Evolutionary conservation across 2,888 invertebrate genomes (phyloP), one percentile per base, ranked within the genome.

Genomic region (Heliconius charithonia): DNA sequence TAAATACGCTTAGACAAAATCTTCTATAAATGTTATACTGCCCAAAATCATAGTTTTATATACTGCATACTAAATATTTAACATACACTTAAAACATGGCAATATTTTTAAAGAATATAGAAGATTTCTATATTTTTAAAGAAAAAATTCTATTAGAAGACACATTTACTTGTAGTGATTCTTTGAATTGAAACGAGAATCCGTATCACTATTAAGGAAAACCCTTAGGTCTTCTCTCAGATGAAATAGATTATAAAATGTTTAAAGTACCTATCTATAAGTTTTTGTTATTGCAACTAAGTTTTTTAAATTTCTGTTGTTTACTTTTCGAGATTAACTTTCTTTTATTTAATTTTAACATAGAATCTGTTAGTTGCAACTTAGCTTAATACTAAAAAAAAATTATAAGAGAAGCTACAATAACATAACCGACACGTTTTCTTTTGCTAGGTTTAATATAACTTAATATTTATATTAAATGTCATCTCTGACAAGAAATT

Each of bases 121-220:
- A 9, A 32, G 32, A 59, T 59, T 59, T n/a, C n/a, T 71, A 12
- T 29, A 25, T 63, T 25, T 13, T 41, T 19, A 62, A 41, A 19
- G 12, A 63, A 41, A 19, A 41, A 41, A 27, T 6, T 69, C 41
- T 45, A 7, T 19, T 9, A 69, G 41, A 69, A 45, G 16, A 69
- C 41, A 25, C 25, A 41, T 37, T 63, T 63, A 74, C 29, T 74
- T 74, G 45, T 79, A 73, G 66, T 41, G 76, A 79, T 79, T 79
- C 72, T 70, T n/a, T 65, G 71, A 69, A 76, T 73, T 79, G 76
- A 32, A 69, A 73, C 65, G 67, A 73, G 79, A 79, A 79, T 76
- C 79, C 76, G 29, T 79, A 79, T 76, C 56, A 72, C 62, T 76
- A 73, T 71, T 72, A 37, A 56, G n/a, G 56, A 22, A 59, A 72